Conservation (phyloP, 2,888 invertebrate species). For the Achlya flavicornis region DNA sequence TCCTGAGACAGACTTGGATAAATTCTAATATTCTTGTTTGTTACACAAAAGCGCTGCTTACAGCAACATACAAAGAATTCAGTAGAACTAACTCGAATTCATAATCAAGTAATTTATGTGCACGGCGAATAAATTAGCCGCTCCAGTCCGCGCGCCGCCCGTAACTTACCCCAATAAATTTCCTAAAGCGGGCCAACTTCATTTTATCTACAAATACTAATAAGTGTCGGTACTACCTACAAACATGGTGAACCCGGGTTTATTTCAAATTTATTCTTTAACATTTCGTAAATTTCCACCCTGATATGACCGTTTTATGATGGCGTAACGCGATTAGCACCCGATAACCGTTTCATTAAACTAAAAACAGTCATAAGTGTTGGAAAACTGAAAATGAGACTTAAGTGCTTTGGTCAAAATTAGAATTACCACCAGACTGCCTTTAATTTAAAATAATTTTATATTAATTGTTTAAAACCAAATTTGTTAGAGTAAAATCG, state of each 20-base stretch:
- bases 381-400: slow-evolving; percentile 53
- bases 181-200: slow-evolving; percentile 83
- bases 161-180: slow-evolving; percentile 84
- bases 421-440: slow-evolving; percentile 44
- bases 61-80: slow-evolving; percentile 66
- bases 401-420: slow-evolving; percentile 45
- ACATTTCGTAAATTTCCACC: slow-evolving; percentile 59
- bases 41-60: slow-evolving; percentile 76
- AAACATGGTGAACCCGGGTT: slow-evolving; percentile 61
- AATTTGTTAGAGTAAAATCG: slow-evolving; percentile 32
- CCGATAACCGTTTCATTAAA: slow-evolving; percentile 51
- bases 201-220: slow-evolving; percentile 84
- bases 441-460: slow-evolving; percentile 43
- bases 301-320: slow-evolving; percentile 75
- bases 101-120: slow-evolving; percentile 85
- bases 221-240: slow-evolving; percentile 76
- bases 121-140: slow-evolving; percentile 84
- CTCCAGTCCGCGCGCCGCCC: slow-evolving; percentile 80
- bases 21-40: slow-evolving; percentile 77
- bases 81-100: slow-evolving; percentile 82
- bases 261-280: slow-evolving; percentile 66
- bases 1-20: slow-evolving; percentile 60
- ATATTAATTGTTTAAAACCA: slow-evolving; percentile 30
- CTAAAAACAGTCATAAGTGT: slow-evolving; percentile 49
- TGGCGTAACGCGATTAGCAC: slow-evolving; percentile 67